Evolutionary conservation across 2,888 invertebrate genomes (phyloP).

Genomic region (Acronicta leporina): DNA sequence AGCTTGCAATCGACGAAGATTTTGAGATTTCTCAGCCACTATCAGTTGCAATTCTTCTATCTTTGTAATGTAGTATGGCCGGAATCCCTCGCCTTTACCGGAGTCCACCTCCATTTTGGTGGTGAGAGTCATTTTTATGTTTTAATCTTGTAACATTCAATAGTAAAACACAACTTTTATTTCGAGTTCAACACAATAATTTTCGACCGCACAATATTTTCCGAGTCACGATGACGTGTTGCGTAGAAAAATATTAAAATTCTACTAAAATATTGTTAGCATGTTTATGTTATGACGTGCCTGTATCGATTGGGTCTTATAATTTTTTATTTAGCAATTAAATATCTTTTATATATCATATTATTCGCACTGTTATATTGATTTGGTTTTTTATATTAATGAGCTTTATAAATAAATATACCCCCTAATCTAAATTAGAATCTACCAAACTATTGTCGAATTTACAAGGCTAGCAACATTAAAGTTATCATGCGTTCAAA

Average conservation of each 20-base stretch:
- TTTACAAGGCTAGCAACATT: slow-evolving; percentile 14
- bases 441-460: slow-evolving; percentile 1
- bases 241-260: slow-evolving; percentile 23
- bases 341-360: no score
- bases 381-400: no score
- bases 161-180: slow-evolving; percentile 27
- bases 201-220: slow-evolving; percentile 53
- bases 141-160: slow-evolving; percentile 57
- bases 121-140: slow-evolving; percentile 77
- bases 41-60: slow-evolving; percentile 98
- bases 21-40: slow-evolving; percentile 99
- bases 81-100: slow-evolving; percentile 95
- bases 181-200: slow-evolving; percentile 34
- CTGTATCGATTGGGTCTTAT: no score
- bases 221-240: slow-evolving; percentile 71
- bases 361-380: no score
- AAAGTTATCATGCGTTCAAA: slow-evolving; percentile 14
- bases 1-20: slow-evolving; percentile 98
- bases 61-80: slow-evolving; percentile 99
- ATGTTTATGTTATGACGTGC: no score
- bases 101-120: slow-evolving; percentile 92
- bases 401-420: no score
- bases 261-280: slow-evolving; percentile 25
- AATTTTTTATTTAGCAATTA: no score
- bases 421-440: neutral